These are phyloP conservation scores for Bellardia pandia DNA, from an alignment of 2,888 invertebrate genomes.

Conservation along the genomic window DNA sequence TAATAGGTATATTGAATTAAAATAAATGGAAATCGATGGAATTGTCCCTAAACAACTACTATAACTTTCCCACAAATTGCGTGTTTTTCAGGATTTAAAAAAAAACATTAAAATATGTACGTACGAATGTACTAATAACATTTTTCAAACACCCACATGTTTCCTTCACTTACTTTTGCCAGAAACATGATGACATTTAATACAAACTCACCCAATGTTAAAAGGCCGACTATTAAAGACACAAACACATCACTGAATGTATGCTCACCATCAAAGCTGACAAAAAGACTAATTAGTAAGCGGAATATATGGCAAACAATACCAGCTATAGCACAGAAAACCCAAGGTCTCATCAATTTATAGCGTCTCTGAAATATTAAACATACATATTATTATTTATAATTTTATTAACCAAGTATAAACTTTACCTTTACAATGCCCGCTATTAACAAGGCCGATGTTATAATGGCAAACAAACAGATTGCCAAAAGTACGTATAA, in stretches of 20 bases:
- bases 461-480: constrained; percentile 21
- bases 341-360: constrained; percentile 50
- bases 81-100: too few species aligned
- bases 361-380: constrained; percentile 38
- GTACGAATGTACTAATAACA: too few species aligned
- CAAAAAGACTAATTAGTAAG: background rate
- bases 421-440: constrained; percentile 49
- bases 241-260: background rate
- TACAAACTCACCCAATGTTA: constrained; percentile 27
- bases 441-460: constrained; percentile 25
- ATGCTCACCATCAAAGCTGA: background rate
- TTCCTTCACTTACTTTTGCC: too few species aligned
- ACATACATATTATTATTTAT: background rate
- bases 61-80: too few species aligned
- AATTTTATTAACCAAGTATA: background rate
- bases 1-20: too few species aligned
- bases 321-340: constrained; percentile 18
- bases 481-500: constrained; percentile 34
- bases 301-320: constrained; percentile 32
- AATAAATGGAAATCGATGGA: too few species aligned
- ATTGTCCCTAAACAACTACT: too few species aligned
- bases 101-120: too few species aligned
- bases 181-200: too few species aligned
- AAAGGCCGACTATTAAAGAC: background rate
- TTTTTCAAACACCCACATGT: too few species aligned